These are phyloP conservation scores for Rhea americana DNA, from an alignment of 2,113 vertebrate species.

Conservation along the genomic window DNA sequence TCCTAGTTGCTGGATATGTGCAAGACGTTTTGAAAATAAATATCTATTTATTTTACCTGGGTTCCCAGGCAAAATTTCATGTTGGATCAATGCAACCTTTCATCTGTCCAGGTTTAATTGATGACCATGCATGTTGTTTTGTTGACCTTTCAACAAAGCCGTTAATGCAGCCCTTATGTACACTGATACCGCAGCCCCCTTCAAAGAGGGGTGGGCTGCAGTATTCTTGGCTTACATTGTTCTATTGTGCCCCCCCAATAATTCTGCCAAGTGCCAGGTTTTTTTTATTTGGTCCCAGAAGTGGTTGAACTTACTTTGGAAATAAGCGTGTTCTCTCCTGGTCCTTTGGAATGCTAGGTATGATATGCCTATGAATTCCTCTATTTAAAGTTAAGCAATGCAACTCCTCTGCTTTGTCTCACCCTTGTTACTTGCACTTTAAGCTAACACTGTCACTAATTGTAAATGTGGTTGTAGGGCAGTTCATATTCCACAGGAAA, in stretches of 20 bases:
- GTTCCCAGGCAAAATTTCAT: conserved; percentile 23
- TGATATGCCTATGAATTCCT: neutral
- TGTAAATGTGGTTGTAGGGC: conserved; percentile 55
- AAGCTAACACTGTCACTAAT: conserved; percentile 64
- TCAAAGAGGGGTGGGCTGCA: neutral
- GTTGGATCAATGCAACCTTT: conserved; percentile 29
- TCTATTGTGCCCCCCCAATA: neutral
- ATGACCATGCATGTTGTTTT: conserved; percentile 35
- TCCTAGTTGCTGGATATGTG: neutral
- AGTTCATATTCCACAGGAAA: conserved; percentile 60
- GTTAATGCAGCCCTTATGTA: neutral
- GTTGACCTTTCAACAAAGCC: conserved; percentile 56
- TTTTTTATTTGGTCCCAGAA: neutral
- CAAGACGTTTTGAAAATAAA: neutral
- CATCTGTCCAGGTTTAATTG: conserved; percentile 47
- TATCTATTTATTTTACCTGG: neutral
- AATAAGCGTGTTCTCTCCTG: neutral
- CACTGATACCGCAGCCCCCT: neutral
- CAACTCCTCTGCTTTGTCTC: conserved; percentile 54
- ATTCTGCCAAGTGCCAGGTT: neutral
- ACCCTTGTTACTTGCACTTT: conserved; percentile 40
- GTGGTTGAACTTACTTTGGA: neutral
- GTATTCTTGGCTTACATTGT: neutral
- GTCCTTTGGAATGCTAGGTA: conserved; percentile 10
- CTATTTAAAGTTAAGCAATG: conserved; percentile 19